Percentiles rank a stretch among this genome's conserved stretches.
These are phyloP conservation scores for Drosophila meridionalis DNA, from an alignment of 2,888 invertebrate genomes.

Conservation along the genomic window DNA sequence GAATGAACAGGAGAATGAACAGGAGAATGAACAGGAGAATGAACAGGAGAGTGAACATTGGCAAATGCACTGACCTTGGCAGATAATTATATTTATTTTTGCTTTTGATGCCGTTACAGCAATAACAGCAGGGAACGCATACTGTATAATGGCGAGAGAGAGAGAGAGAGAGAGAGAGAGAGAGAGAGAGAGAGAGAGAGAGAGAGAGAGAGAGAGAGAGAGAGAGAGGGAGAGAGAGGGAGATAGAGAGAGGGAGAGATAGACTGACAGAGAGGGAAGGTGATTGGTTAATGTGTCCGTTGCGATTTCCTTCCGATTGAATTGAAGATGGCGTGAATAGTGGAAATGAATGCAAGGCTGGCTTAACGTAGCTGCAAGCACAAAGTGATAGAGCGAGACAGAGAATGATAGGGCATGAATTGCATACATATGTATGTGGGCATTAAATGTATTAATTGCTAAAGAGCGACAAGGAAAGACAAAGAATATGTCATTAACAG, in stretches of 20 bases:
- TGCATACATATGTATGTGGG: neutral
- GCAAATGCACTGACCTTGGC: neutral
- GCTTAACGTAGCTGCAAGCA: neutral
- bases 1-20: neutral
- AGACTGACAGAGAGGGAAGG: neutral
- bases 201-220: neutral
- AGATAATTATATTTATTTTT: conserved; percentile 2
- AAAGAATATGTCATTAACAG: neutral
- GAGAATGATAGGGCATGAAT: neutral
- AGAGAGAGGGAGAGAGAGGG: neutral
- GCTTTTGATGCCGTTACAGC: neutral
- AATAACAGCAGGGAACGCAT: neutral
- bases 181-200: too few relatives aligned
- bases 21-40: neutral
- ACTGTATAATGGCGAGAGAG: too few relatives aligned
- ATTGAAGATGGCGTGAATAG: neutral
- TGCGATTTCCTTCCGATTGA: conserved; percentile 7
- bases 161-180: neutral
- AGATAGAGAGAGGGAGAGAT: too few relatives aligned
- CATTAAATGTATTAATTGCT: neutral
- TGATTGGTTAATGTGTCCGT: conserved; percentile 1
- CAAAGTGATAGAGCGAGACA: neutral
- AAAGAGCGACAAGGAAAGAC: neutral
- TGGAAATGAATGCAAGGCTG: neutral
- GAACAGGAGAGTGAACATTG: neutral